A percentile compares a stretch with the other conserved stretches of the same genome.
phyloP scores from a whole-genome alignment of 1,140 invertebrate genomes.

The Sinella curviseta region DNA sequence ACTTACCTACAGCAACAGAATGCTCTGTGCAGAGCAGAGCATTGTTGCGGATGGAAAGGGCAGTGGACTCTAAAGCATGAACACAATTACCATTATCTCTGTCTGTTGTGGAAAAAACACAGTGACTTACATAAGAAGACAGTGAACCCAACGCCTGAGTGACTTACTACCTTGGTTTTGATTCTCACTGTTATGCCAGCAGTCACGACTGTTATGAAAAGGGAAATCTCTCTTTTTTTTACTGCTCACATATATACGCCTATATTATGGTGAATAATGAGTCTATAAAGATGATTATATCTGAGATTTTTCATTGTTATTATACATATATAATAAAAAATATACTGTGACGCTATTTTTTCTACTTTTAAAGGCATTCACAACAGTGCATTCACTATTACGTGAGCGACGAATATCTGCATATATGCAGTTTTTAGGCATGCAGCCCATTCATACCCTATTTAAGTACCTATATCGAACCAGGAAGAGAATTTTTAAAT shows the following conservation, averaged over 20 bases:
- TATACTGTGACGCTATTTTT: too few species aligned
- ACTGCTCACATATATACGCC: neutral
- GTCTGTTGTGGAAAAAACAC: constrained; percentile 22
- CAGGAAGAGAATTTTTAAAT: constrained; percentile 27
- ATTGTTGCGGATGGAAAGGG: constrained; percentile 3
- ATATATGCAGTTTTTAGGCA: too few species aligned
- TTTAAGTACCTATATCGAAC: constrained; percentile 1
- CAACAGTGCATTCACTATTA: too few species aligned
- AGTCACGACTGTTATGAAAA: constrained; percentile 23
- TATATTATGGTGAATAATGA: too few species aligned
- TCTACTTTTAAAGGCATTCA: too few species aligned
- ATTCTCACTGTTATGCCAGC: constrained; percentile 19
- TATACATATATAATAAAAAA: too few species aligned
- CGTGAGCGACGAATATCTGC: too few species aligned
- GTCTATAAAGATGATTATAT: too few species aligned
- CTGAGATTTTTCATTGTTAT: too few species aligned
- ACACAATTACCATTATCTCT: neutral
- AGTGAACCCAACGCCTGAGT: constrained; percentile 28
- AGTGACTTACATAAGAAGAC: constrained; percentile 30
- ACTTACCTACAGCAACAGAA: neutral
- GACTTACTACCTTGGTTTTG: constrained; percentile 29
- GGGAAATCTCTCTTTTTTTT: constrained; percentile 30
- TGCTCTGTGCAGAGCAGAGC: neutral
- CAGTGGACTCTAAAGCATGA: constrained; percentile 20
- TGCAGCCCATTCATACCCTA: neutral